These are phyloP conservation scores for Meteorus colon DNA, from an alignment of 2,888 invertebrate species.

Conservation along the genomic window DNA sequence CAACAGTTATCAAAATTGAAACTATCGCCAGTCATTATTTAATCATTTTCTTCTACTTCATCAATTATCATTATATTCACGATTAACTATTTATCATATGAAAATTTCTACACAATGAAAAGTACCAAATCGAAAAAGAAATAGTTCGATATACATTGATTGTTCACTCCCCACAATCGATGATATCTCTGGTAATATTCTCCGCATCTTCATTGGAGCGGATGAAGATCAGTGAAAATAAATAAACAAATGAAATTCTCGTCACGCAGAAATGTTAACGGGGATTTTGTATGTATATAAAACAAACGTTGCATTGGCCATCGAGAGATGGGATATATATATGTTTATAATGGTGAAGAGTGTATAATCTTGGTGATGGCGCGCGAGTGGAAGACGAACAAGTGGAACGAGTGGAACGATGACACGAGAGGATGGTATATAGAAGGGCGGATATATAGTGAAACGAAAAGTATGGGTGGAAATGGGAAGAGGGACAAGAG, in stretches of 20 bases:
- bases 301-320: neutral
- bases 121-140: no score
- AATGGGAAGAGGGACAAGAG: conserved; percentile 25
- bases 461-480: conserved; percentile 39
- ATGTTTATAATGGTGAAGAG: neutral
- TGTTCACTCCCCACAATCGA: no score
- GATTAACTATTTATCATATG: no score
- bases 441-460: conserved; percentile 55
- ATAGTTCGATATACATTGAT: no score
- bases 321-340: neutral
- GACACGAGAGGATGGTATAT: conserved; percentile 49
- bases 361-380: neutral
- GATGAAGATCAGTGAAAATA: neutral
- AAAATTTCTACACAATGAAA: no score
- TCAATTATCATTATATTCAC: no score
- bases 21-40: no score
- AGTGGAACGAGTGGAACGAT: conserved; percentile 43
- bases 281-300: neutral
- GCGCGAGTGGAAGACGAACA: conserved; percentile 33
- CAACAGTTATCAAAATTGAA: no score
- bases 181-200: no score
- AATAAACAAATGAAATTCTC: neutral
- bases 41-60: no score
- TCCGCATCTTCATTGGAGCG: neutral
- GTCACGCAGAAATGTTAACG: neutral